Evolutionary conservation across 2,888 invertebrate genomes (phyloP).

Genomic region (Drosophila setosimentum): DNA sequence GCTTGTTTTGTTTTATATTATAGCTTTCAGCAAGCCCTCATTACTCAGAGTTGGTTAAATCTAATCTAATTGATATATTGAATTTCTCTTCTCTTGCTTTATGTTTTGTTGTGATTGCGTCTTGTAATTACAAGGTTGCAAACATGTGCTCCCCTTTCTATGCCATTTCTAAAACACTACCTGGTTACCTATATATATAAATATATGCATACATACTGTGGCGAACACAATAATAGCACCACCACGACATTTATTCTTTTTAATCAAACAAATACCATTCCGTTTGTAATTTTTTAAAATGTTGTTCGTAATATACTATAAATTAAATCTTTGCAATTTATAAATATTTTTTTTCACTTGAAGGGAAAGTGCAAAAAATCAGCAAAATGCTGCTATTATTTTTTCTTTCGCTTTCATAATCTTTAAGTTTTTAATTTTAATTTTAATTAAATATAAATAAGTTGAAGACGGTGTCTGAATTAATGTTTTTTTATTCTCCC

Average conservation of each 20-base stretch:
- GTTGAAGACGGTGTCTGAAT: background rate
- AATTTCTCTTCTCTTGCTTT: conserved; percentile 57
- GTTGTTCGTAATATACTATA: background rate
- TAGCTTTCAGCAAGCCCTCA: background rate
- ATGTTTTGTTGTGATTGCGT: conserved; percentile 14
- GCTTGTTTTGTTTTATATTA: background rate
- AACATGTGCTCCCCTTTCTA: conserved; percentile 8
- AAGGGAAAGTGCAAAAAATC: too few relatives aligned
- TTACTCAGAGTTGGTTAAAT: background rate
- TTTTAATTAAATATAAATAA: background rate
- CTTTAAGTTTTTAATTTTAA: background rate
- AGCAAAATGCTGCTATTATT: background rate
- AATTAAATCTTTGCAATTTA: background rate
- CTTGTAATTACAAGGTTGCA: conserved; percentile 43
- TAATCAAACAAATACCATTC: rapidly evolving
- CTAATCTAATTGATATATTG: conserved; percentile 26
- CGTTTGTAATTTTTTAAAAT: rapidly evolving
- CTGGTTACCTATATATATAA: background rate
- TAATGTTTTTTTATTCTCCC: background rate
- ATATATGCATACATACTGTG: background rate
- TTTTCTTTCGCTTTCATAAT: rapidly evolving
- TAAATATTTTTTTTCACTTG: background rate
- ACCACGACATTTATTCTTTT: background rate
- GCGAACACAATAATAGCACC: background rate
- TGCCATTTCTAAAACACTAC: conserved; percentile 54